phyloP scores from a whole-genome alignment of 2,113 vertebrate genomes.

The Naja naja region DNA sequence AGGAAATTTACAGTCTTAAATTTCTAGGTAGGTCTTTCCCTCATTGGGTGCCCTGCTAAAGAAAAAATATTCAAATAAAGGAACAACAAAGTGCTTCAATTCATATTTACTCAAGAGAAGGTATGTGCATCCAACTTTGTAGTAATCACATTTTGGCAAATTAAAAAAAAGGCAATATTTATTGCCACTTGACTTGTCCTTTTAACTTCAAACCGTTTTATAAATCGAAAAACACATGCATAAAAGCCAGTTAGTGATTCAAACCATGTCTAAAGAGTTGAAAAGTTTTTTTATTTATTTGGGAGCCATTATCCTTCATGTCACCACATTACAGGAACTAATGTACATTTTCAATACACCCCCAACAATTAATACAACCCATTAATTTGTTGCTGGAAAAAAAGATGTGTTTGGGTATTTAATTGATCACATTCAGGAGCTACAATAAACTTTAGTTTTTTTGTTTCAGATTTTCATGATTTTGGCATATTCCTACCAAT shows the following conservation, averaged over 20 bases:
- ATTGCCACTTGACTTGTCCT: no score
- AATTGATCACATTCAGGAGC: not conserved
- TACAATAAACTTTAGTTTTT: not conserved
- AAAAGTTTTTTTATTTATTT: not conserved
- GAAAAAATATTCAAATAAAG: not conserved
- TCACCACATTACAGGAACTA: not conserved
- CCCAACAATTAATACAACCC: not conserved
- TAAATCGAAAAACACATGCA: not conserved
- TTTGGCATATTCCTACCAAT: not conserved
- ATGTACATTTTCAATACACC: not conserved
- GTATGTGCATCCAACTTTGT: not conserved
- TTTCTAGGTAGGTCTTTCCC: not conserved
- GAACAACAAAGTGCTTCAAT: not conserved
- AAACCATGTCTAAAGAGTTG: not conserved
- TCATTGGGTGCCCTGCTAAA: not conserved
- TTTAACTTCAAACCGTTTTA: not conserved
- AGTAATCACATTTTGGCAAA: not conserved
- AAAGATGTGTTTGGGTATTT: not conserved
- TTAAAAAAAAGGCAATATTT: not conserved
- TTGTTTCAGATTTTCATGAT: not conserved
- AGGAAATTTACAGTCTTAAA: not conserved
- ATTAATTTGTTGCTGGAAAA: not conserved
- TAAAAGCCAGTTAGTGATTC: not conserved
- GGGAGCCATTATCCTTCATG: not conserved
- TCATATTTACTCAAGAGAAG: not conserved